Evolutionary conservation across 2,888 invertebrate species (phyloP).

Genomic region (Tupiocoris notatus): DNA sequence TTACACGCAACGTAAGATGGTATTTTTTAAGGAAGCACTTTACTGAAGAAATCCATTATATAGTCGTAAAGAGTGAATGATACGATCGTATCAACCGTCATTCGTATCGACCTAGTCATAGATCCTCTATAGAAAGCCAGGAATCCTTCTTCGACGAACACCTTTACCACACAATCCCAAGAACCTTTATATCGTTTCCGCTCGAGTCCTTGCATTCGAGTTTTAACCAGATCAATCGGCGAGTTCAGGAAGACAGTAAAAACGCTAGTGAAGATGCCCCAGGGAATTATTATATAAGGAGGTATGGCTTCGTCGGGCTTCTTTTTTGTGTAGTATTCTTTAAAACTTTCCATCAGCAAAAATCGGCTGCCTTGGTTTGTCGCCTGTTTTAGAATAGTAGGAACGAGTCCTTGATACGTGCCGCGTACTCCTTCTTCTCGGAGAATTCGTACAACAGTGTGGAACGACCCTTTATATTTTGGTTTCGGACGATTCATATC

Average conservation of each 20-base stretch:
- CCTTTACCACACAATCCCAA: conserved; percentile 83
- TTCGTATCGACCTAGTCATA: conserved; percentile 89
- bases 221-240: conserved; percentile 97
- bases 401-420: conserved; percentile 90
- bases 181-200: conserved; percentile 93
- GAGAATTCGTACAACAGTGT: conserved; percentile 87
- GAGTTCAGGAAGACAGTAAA: conserved; percentile 98
- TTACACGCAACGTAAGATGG: too few species aligned
- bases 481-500: conserved; percentile 91
- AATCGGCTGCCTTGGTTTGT: conserved; percentile 98
- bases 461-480: conserved; percentile 85
- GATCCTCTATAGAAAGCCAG: conserved; percentile 98
- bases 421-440: conserved; percentile 75
- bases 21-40: conserved; percentile 68
- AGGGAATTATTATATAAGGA: conserved; percentile 77
- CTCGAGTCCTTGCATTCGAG: conserved; percentile 85
- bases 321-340: conserved; percentile 85
- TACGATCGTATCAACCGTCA: conserved; percentile 97
- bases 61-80: conserved; percentile 99
- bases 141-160: conserved; percentile 90
- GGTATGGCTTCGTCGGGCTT: conserved; percentile 81
- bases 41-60: conserved; percentile 94
- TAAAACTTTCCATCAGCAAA: conserved; percentile 92
- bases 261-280: conserved; percentile 93
- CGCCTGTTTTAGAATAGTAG: conserved; percentile 97